phyloP scores from a whole-genome alignment of 2,113 vertebrate species.

The Spea bombifrons region DNA sequence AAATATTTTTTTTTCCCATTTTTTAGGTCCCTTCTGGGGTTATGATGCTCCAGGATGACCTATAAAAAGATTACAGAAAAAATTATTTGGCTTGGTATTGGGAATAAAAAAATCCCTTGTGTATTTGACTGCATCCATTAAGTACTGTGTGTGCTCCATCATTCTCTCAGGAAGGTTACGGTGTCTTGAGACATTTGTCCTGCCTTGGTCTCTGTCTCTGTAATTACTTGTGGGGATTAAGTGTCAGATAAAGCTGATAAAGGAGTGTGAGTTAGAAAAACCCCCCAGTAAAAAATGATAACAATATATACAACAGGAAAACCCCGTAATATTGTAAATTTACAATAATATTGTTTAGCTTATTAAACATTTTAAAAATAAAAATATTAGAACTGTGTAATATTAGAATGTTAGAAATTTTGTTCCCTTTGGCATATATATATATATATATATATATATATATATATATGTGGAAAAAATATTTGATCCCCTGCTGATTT shows the following conservation, averaged over 20 bases:
- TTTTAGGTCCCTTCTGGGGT: not conserved
- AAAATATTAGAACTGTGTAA: too few species aligned
- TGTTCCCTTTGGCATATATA: too few species aligned
- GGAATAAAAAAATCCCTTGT: slow-evolving; percentile 32
- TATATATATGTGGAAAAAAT: too few species aligned
- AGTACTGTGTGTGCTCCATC: slow-evolving; percentile 35
- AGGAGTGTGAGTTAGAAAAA: too few species aligned
- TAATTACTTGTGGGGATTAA: slow-evolving; percentile 14
- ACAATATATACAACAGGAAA: too few species aligned
- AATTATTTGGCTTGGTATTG: slow-evolving; percentile 24
- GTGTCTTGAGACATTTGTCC: slow-evolving; percentile 33
- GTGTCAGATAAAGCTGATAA: not conserved
- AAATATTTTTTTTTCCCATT: not conserved
- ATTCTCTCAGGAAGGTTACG: slow-evolving; percentile 43
- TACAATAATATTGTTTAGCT: not conserved
- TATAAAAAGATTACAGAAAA: slow-evolving; percentile 41
- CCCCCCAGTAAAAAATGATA: too few species aligned
- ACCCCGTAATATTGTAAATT: too few species aligned
- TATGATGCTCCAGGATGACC: slow-evolving; percentile 31
- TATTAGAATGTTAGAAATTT: too few species aligned
- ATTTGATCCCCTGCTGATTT: too few species aligned
- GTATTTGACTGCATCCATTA: slow-evolving; percentile 29
- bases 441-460: too few species aligned
- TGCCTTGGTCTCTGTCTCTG: slow-evolving; percentile 11
- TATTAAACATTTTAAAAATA: too few species aligned